Conservation (phyloP, 2,888 invertebrate species). For the Nezara viridula region DNA sequence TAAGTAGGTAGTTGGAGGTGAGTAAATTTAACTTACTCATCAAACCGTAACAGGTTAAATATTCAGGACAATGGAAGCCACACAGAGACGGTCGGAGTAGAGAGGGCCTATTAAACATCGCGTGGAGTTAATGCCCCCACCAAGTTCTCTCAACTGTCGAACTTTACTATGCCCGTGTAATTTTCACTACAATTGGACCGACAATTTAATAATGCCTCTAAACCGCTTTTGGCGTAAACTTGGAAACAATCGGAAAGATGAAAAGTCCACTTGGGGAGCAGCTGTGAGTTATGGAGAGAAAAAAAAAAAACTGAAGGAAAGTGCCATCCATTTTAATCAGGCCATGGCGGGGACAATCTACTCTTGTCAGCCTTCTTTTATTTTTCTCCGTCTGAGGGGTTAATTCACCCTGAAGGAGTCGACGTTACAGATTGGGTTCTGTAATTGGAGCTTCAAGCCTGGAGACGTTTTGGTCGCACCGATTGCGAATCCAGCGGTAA, state of each 20-base stretch:
- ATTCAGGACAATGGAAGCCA: neutral
- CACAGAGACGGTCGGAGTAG: neutral
- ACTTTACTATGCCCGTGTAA: constrained; percentile 10
- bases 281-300: neutral
- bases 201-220: neutral
- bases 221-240: neutral
- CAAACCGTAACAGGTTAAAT: constrained; percentile 1
- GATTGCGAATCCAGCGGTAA: too few relatives aligned
- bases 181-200: constrained; percentile 1
- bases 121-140: neutral
- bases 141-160: neutral
- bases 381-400: neutral
- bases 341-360: neutral
- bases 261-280: neutral
- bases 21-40: neutral
- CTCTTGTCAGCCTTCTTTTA: constrained; percentile 25
- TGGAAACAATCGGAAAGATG: neutral
- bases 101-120: neutral
- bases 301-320: neutral
- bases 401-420: neutral
- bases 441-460: neutral
- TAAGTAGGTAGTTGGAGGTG: neutral
- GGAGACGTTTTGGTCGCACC: too few relatives aligned
- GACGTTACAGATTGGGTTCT: neutral
- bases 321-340: neutral